Evolutionary conservation across 2,797 vertebrate species (phyloP).

Genomic region (Novumbra hubbsi): DNA sequence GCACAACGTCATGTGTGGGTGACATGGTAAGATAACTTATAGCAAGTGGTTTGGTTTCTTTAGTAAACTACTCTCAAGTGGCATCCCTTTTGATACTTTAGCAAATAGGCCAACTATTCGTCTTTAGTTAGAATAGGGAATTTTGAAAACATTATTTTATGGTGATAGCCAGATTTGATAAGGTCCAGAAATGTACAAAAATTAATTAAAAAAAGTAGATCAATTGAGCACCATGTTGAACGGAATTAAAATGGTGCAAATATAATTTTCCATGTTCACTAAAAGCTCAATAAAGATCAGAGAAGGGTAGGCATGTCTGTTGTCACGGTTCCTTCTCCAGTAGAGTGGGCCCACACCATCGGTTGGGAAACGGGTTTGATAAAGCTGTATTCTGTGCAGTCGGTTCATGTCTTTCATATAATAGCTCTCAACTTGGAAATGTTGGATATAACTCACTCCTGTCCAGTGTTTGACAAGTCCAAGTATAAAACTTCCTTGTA

Average conservation of each 20-base stretch:
- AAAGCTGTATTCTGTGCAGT: slow-evolving; percentile 66
- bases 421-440: slow-evolving; percentile 70
- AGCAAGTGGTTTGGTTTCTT: slow-evolving; percentile 55
- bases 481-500: slow-evolving; percentile 87
- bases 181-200: slow-evolving; percentile 46
- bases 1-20: slow-evolving; percentile 51
- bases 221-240: slow-evolving; percentile 42
- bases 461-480: slow-evolving; percentile 99
- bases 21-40: slow-evolving; percentile 52
- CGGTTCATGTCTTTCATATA: slow-evolving; percentile 70
- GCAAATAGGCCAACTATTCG: slow-evolving; percentile 26
- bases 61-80: slow-evolving; percentile 58
- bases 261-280: slow-evolving; percentile 32
- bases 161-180: slow-evolving; percentile 18
- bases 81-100: slow-evolving; percentile 52
- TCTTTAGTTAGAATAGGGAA: slow-evolving; percentile 24
- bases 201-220: slow-evolving; percentile 53
- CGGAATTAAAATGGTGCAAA: slow-evolving; percentile 49
- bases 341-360: slow-evolving; percentile 48
- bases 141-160: slow-evolving; percentile 27
- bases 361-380: slow-evolving; percentile 56
- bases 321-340: slow-evolving; percentile 45
- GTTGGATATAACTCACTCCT: slow-evolving; percentile 86
- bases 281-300: slow-evolving; percentile 19
- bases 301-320: slow-evolving; percentile 38